Percentiles rank a stretch among this genome's conserved stretches.
Evolutionary conservation across 2,888 invertebrate genomes (phyloP).

Genomic region (Caenorhabditis imperialis): DNA sequence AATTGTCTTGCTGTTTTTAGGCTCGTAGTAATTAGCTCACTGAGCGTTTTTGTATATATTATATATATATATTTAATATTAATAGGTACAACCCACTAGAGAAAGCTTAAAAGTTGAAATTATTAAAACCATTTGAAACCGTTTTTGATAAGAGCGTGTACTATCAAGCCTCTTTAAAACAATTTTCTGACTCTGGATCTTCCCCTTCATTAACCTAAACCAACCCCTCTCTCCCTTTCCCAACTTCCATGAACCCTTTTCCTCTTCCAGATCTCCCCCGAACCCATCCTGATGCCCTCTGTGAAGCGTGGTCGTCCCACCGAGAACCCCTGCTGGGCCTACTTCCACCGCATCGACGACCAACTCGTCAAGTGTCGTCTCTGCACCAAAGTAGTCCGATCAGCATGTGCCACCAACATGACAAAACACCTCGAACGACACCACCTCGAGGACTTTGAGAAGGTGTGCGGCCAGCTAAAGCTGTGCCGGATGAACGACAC

Average conservation of each 20-base stretch:
- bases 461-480: constrained; percentile 53
- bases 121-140: too few species aligned
- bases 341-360: constrained; percentile 65
- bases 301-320: constrained; percentile 66
- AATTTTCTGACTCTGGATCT: too few species aligned
- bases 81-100: too few species aligned
- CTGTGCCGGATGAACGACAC: constrained; percentile 36
- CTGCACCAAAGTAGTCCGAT: constrained; percentile 67
- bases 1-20: constrained; percentile 6
- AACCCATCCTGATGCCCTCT: constrained; percentile 44
- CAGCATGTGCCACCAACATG: constrained; percentile 72
- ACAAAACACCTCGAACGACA: constrained; percentile 70
- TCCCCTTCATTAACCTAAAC: too few species aligned
- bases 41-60: too few species aligned
- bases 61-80: too few species aligned
- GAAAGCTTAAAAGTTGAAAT: too few species aligned
- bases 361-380: constrained; percentile 63
- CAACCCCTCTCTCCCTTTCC: background rate
- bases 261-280: constrained; percentile 40
- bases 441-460: constrained; percentile 63
- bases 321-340: constrained; percentile 69
- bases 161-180: too few species aligned
- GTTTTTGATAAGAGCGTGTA: too few species aligned
- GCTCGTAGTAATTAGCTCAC: too few species aligned
- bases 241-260: too few species aligned